Percentiles rank a stretch among this genome's conserved stretches.
These are phyloP conservation scores for Tetramorium simillimum DNA, from an alignment of 1,140 invertebrate genomes.

Conservation along the genomic window DNA sequence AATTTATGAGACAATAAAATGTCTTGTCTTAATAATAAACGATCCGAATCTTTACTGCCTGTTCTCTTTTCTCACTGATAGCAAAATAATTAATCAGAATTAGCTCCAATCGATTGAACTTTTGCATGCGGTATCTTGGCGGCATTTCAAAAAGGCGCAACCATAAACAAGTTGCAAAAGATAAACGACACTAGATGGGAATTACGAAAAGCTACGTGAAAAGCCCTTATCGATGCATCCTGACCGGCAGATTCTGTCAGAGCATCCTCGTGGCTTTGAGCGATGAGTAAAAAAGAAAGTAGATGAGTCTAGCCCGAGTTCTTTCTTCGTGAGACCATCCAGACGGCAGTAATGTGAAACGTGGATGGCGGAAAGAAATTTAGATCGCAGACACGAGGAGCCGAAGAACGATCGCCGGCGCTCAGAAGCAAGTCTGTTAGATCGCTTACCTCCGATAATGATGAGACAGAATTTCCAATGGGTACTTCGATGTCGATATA, in stretches of 20 bases:
- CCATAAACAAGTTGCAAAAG: conserved; percentile 51
- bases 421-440: conserved; percentile 17
- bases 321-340: conserved; percentile 39
- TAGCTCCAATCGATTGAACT: conserved; percentile 53
- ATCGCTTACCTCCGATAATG: conserved; percentile 16
- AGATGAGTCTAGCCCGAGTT: conserved; percentile 43
- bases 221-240: conserved; percentile 38
- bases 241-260: conserved; percentile 65
- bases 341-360: conserved; percentile 45
- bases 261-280: conserved; percentile 61
- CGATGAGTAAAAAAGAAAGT: conserved; percentile 67
- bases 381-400: conserved; percentile 20
- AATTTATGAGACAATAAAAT: neutral
- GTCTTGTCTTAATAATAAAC: neutral
- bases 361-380: conserved; percentile 39
- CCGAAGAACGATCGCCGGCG: conserved; percentile 7
- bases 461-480: conserved; percentile 26
- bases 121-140: conserved; percentile 36
- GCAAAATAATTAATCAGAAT: conserved; percentile 51
- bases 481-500: neutral
- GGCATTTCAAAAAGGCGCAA: conserved; percentile 26
- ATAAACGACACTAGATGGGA: conserved; percentile 32
- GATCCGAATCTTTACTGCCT: neutral
- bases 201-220: conserved; percentile 33
- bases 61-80: neutral